Evolutionary conservation across 2,888 invertebrate genomes (phyloP), one percentile per base, ranked within the genome.

Genomic region (Metacarcinus magister): DNA sequence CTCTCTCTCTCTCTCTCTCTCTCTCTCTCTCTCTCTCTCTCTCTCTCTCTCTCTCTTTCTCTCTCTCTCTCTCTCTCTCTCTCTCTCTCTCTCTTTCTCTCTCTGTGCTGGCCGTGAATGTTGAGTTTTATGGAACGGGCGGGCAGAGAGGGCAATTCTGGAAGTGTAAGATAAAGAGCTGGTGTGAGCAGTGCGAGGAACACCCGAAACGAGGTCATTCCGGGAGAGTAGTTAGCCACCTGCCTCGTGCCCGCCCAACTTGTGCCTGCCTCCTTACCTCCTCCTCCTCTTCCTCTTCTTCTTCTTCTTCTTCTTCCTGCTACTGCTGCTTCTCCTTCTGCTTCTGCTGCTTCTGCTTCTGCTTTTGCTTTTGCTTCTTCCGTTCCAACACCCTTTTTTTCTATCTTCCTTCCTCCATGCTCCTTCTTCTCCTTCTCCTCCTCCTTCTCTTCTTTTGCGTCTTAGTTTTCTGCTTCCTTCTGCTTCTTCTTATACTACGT

Each of bases 81-180:
- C 44, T 82, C 67, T 54, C 46, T 46, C 46, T 44, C 87, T 93
- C 75, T 60, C 89, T 95, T 82, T 93, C 93, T 48, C 82, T 32
- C 82, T 32, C 32, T 82, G 13, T 28, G 75, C 75, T 75, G 75
- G 92, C 92, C 93, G 95, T 95, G 95, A 95, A 95, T 95, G 95
- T 93, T 91, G 94, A 75, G 94, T 94, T 96, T 96, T 96, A 94
- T 90, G 91, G 95, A 91, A 94, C 43, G 94, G 94, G 90, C 67
- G 91, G 90, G 91, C 90, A 96, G 60, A 96, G 95, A 96, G 95
- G 91, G 95, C 94, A 96, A 96, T 96, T 96, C 95, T 92, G 82
- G 94, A 75, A 90, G 94, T 96, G 95, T 87, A 93, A 94, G 95
- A 94, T 94, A 93, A 94, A 94, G 95, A 54, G 94, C 46, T 43